Evolutionary conservation across 2,113 vertebrate species (phyloP).

Genomic region (Lophotis ruficrista): DNA sequence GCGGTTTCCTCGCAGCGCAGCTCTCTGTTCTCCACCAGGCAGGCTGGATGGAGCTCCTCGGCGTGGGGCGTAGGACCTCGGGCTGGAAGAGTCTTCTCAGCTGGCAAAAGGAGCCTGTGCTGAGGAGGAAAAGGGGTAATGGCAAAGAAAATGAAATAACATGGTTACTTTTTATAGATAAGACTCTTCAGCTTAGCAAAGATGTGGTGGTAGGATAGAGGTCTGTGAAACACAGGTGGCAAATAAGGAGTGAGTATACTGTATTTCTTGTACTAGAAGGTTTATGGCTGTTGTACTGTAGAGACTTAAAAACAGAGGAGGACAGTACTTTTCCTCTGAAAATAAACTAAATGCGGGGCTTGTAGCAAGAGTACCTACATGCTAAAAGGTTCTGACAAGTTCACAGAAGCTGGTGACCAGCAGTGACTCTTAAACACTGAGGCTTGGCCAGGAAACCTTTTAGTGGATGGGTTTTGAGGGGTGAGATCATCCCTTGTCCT

Average conservation of each 20-base stretch:
- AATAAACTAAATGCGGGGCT: not conserved
- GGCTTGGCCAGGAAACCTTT: not conserved
- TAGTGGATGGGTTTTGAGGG: not conserved
- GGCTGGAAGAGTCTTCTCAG: not conserved
- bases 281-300: not conserved
- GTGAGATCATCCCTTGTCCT: no score
- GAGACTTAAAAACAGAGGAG: not conserved
- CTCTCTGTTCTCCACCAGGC: not conserved
- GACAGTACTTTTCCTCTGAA: not conserved
- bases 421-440: not conserved
- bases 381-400: not conserved
- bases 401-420: not conserved
- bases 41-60: not conserved
- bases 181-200: not conserved
- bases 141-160: not conserved
- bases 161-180: not conserved
- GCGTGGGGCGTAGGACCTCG: fast-evolving
- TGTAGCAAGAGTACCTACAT: not conserved
- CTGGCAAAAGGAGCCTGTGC: not conserved
- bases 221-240: not conserved
- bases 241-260: not conserved
- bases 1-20: not conserved
- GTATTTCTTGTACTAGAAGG: not conserved
- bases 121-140: not conserved
- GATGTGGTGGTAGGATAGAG: not conserved